Evolutionary conservation across 2,797 vertebrate genomes (phyloP), one percentile per base, ranked within the genome.

Genomic region (Alfaro cultratus): DNA sequence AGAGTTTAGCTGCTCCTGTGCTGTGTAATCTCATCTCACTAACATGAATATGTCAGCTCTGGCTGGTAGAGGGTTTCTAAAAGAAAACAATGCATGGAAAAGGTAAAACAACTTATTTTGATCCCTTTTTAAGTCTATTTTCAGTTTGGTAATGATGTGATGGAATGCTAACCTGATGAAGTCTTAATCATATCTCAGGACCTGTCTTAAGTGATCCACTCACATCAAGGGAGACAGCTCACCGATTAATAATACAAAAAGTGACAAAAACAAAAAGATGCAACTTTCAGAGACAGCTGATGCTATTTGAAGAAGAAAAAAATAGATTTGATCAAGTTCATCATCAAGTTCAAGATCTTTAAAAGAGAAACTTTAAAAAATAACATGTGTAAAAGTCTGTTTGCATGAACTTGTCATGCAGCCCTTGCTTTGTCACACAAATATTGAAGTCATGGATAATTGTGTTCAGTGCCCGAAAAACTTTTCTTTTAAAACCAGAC

Each of bases 321-420:
- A 13, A 11, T 4, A 21, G 60, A 70, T 71, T n/a, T 53, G 51
- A 72, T 80, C 34, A 34, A 34, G 34, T 34, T 34, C 34, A 34
- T 34, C 34, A 34, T 34, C 21, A 29, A 10, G 2, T 60, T 29
- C 51, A 70, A 23, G 23, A 29, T 68, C 26, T 74, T 80, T 31
- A 16, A 39, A 55, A 73, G 9, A 2, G 10, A 51, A 68, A 46
- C 6, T 71, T 36, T 36, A 7, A 74, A 55, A 51, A 41, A 55
- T 39, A 12, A 51, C 9, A 11, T 83, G 74, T 81, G 43, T 53
- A 34, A 55, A 57, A 87, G 80, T 60, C 75, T 83, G 80, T 93
- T 93, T 95, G 95, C 95, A 95, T 93, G 94, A 89, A 80, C 80
- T 68, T 87, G 91, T 92, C 87, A 86, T 92, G 91, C 79, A 85